Percentiles rank a stretch among this genome's conserved stretches.
Conservation (phyloP, 2,797 vertebrate species). For the Molossus molossus region DNA sequence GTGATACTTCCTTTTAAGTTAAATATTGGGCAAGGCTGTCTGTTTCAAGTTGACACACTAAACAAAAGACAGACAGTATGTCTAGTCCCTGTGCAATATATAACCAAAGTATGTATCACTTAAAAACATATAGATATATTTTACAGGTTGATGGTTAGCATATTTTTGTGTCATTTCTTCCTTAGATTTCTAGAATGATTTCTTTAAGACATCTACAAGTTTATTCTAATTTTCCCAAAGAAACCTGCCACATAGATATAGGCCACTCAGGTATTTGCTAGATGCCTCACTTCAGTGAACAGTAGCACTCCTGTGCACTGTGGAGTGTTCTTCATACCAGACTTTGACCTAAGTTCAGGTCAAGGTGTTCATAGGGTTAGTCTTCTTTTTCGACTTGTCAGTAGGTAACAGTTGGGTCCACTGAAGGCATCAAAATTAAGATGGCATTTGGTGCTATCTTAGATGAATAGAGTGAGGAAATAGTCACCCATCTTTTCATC, state of each 20-base stretch:
- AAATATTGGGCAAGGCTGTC: conserved; percentile 81
- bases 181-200: conserved; percentile 9
- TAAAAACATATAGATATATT: background rate
- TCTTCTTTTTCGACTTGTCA: background rate
- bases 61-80: conserved; percentile 76
- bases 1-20: conserved; percentile 76
- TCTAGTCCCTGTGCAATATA: conserved; percentile 55
- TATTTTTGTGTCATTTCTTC: conserved; percentile 33
- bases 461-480: background rate
- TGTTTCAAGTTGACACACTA: conserved; percentile 74
- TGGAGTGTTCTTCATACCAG: background rate
- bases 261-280: background rate
- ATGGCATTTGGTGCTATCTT: background rate
- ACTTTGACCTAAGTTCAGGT: background rate
- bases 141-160: background rate
- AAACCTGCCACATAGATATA: background rate
- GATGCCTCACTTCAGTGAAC: background rate
- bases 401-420: background rate
- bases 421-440: background rate
- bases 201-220: background rate
- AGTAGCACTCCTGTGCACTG: background rate
- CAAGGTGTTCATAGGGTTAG: background rate
- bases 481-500: background rate
- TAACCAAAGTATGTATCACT: conserved; percentile 2
- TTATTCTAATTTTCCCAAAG: conserved; percentile 35